Evolutionary conservation across 2,888 invertebrate species (phyloP).

Genomic region (Cistogaster globosa): DNA sequence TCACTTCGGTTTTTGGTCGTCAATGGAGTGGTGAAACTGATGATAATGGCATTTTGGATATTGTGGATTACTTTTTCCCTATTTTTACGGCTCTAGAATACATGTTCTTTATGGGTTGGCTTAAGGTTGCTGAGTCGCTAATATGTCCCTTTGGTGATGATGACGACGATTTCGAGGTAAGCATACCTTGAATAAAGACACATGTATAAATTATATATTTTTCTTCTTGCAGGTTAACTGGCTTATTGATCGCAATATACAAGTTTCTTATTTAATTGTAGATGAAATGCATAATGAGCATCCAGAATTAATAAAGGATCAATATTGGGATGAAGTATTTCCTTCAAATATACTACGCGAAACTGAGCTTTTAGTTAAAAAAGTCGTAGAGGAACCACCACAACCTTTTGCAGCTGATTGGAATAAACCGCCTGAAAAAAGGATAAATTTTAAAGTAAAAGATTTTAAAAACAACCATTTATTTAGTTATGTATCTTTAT

Average conservation of each 20-base stretch:
- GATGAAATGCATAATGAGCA: constrained; percentile 97
- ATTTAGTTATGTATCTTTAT: too few relatives aligned
- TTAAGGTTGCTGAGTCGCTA: constrained; percentile 94
- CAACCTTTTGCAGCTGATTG: constrained; percentile 45
- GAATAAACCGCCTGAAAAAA: constrained; percentile 29
- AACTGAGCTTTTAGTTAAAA: constrained; percentile 83
- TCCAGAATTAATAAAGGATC: constrained; percentile 92
- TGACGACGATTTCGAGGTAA: constrained; percentile 93
- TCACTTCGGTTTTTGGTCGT: constrained; percentile 92
- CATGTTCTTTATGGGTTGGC: constrained; percentile 94
- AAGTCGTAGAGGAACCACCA: constrained; percentile 22
- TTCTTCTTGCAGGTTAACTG: constrained; percentile 88
- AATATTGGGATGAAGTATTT: constrained; percentile 95
- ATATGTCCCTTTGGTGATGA: constrained; percentile 96
- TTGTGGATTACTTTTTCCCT: constrained; percentile 92
- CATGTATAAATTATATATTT: neutral
- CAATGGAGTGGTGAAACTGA: constrained; percentile 88
- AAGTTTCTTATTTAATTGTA: constrained; percentile 95
- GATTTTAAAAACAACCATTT: too few relatives aligned
- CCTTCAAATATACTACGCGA: constrained; percentile 93
- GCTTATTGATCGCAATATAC: constrained; percentile 91
- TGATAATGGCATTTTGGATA: constrained; percentile 75
- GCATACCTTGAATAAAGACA: neutral
- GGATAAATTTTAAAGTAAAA: neutral
- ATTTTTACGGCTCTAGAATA: constrained; percentile 93